phyloP scores from a whole-genome alignment of 2,113 vertebrate species.

The Cynocephalus volans region DNA sequence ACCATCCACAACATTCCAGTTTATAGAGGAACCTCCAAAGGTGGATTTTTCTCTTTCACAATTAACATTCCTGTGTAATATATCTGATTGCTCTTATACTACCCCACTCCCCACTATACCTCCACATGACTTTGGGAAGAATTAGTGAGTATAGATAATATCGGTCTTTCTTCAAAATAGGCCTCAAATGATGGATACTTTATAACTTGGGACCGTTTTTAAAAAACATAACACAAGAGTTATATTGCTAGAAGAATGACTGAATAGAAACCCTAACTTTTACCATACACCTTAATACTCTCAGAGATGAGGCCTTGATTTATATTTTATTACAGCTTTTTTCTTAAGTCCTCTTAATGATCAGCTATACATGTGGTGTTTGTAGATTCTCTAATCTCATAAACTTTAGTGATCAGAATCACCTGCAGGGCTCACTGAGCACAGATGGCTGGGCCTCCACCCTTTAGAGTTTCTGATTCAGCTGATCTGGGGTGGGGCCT shows the following conservation, averaged over 20 bases:
- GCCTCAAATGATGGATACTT: background rate
- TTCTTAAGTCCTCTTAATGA: background rate
- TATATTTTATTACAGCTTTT: background rate
- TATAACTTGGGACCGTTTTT: background rate
- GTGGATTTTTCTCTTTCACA: slow-evolving; percentile 10
- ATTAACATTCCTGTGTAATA: background rate
- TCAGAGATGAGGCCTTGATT: slow-evolving; percentile 7
- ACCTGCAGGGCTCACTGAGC: background rate
- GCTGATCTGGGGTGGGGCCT: background rate
- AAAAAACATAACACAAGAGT: background rate
- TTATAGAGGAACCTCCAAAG: background rate
- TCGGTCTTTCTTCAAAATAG: background rate
- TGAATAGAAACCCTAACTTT: background rate
- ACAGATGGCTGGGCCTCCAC: background rate
- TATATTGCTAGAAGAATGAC: background rate
- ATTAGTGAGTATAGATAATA: background rate
- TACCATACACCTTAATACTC: background rate
- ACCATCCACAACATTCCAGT: background rate
- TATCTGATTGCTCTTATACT: background rate
- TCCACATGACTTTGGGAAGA: background rate
- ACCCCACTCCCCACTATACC: background rate
- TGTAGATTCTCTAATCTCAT: background rate
- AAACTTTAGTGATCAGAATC: background rate
- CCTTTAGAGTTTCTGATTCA: background rate
- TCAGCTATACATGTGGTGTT: background rate